Conservation (phyloP, 2,888 invertebrate genomes). For the Actias luna region DNA sequence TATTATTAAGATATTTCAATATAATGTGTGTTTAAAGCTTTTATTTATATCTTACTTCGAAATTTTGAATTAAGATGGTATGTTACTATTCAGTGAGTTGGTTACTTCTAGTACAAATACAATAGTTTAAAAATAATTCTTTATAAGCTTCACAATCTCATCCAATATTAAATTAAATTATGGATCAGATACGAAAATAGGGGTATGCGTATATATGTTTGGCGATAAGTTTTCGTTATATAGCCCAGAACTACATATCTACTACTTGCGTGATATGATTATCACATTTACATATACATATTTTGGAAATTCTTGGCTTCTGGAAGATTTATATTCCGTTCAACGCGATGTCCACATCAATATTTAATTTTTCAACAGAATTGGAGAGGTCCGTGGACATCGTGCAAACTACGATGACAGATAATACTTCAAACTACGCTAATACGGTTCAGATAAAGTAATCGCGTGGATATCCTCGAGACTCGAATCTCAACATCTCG, state of each 20-base stretch:
- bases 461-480: conserved; percentile 32
- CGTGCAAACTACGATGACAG: neutral
- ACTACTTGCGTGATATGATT: neutral
- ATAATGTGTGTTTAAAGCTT: neutral
- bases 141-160: too few relatives aligned
- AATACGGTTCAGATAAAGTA: conserved; percentile 25
- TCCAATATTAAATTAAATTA: too few relatives aligned
- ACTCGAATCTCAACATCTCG: conserved; percentile 53
- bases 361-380: neutral
- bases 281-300: neutral
- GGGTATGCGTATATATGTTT: too few relatives aligned
- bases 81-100: neutral
- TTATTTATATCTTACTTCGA: neutral
- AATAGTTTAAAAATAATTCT: too few relatives aligned
- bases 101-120: neutral
- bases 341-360: neutral
- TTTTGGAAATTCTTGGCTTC: neutral
- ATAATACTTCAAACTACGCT: neutral
- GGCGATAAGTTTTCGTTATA: too few relatives aligned
- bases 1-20: neutral
- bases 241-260: neutral
- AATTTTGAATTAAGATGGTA: neutral
- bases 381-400: neutral
- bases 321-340: neutral
- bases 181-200: too few relatives aligned